Evolutionary conservation across 1,140 invertebrate genomes (phyloP).

Genomic region (Druon quercuslanigerum): DNA sequence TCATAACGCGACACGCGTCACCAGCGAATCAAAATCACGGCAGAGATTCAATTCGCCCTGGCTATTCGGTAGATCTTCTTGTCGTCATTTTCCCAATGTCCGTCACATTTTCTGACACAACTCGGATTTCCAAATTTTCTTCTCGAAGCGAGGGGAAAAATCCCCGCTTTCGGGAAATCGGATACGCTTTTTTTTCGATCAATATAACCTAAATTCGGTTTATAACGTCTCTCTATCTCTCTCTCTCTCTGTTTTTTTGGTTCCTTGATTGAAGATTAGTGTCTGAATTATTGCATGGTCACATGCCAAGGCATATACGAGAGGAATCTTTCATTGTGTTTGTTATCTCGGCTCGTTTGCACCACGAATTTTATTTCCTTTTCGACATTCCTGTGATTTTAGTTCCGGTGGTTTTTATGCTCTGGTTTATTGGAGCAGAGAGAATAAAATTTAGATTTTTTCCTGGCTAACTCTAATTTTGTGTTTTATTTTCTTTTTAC

Average conservation of each 20-base stretch:
- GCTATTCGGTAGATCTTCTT: neutral
- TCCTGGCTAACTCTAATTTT: too few species aligned
- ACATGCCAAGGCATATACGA: neutral
- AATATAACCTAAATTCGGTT: neutral
- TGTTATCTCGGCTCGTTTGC: neutral
- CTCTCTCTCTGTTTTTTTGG: neutral
- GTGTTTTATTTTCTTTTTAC: too few species aligned
- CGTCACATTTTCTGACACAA: neutral
- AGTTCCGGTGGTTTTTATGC: neutral
- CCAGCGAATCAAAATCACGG: slow-evolving; percentile 29
- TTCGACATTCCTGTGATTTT: neutral
- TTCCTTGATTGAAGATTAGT: slow-evolving; percentile 2
- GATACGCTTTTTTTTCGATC: neutral
- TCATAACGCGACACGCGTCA: slow-evolving; percentile 1
- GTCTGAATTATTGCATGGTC: slow-evolving; percentile 7
- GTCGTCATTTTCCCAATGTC: neutral
- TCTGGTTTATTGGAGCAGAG: too few species aligned
- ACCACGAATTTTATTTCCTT: neutral
- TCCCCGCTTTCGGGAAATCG: neutral
- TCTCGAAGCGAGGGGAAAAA: neutral
- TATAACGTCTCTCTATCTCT: neutral
- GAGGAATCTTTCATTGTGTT: neutral
- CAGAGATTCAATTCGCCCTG: slow-evolving; percentile 27
- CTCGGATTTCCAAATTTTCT: neutral
- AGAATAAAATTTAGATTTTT: too few species aligned